Percentiles rank a stretch among this genome's conserved stretches.
These are phyloP conservation scores for Incurvaria masculella DNA, from an alignment of 2,888 invertebrate genomes.

Conservation along the genomic window DNA sequence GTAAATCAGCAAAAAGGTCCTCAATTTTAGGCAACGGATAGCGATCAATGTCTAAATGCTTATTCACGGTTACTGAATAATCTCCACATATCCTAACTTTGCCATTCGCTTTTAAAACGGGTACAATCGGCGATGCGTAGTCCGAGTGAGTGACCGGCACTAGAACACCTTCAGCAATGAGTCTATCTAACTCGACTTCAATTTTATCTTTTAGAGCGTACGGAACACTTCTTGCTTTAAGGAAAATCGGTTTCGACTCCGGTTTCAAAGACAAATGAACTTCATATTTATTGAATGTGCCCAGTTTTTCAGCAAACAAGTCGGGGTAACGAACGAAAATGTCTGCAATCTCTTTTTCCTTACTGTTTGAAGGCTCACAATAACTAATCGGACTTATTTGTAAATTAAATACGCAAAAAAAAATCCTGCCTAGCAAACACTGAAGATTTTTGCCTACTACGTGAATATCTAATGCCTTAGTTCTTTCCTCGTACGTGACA, in stretches of 20 bases:
- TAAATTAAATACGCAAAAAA: too few relatives aligned
- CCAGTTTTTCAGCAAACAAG: not conserved
- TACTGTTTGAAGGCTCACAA: not conserved
- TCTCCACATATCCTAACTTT: not conserved
- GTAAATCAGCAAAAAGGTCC: not conserved
- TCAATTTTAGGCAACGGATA: conserved; percentile 1
- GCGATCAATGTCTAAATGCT: not conserved
- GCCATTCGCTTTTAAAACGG: not conserved
- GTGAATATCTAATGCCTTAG: too few relatives aligned
- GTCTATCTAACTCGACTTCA: not conserved
- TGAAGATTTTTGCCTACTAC: too few relatives aligned
- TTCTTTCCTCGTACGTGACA: too few relatives aligned
- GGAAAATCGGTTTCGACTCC: not conserved
- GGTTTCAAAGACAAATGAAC: not conserved
- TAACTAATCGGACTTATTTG: not conserved
- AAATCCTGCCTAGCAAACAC: too few relatives aligned
- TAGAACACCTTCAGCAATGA: not conserved
- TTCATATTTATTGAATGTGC: not conserved
- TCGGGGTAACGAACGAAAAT: not conserved
- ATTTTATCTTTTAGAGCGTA: conserved; percentile 3
- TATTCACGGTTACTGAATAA: conserved; percentile 1
- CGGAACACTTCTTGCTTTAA: not conserved
- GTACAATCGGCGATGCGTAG: conserved; percentile 2
- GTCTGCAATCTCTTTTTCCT: not conserved
- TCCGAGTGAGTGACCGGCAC: not conserved